A percentile compares a stretch with the other conserved stretches of the same genome.
Evolutionary conservation across 1,140 invertebrate genomes (phyloP).

Genomic region (Onthophagus taurus): DNA sequence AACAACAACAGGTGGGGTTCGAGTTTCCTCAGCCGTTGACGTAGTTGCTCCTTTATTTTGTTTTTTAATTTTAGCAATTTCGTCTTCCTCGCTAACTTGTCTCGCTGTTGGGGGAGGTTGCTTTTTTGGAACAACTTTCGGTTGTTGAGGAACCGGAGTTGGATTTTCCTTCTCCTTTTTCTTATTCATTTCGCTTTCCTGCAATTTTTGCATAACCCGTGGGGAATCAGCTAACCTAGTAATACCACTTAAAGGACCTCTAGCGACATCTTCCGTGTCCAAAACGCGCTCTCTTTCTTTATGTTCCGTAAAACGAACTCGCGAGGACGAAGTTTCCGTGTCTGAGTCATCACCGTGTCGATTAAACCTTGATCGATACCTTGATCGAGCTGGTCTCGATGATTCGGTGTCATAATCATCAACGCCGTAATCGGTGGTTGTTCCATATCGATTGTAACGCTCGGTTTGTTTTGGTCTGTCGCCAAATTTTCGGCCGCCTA

Average conservation of each 20-base stretch:
- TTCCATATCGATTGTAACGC: constrained; percentile 40
- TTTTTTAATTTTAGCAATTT: constrained; percentile 80
- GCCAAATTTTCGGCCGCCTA: constrained; percentile 63
- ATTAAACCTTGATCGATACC: constrained; percentile 55
- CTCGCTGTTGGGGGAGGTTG: constrained; percentile 48
- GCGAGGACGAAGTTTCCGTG: constrained; percentile 43
- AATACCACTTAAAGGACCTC: constrained; percentile 82
- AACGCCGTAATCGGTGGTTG: constrained; percentile 45
- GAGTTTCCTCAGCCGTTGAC: constrained; percentile 45
- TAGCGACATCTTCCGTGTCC: constrained; percentile 81
- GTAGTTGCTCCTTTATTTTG: constrained; percentile 67
- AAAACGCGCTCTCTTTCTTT: constrained; percentile 70
- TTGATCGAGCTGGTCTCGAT: constrained; percentile 41
- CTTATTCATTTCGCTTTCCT: constrained; percentile 68
- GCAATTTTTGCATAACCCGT: constrained; percentile 76
- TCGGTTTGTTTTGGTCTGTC: constrained; percentile 46
- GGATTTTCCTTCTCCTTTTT: constrained; percentile 62
- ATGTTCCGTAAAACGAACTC: constrained; percentile 51
- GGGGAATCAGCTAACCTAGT: constrained; percentile 81
- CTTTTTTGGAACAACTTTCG: constrained; percentile 41
- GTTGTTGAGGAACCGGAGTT: constrained; percentile 33
- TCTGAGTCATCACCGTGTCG: constrained; percentile 60
- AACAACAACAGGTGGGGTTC: constrained; percentile 37
- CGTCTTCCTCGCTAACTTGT: constrained; percentile 80
- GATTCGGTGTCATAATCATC: constrained; percentile 53